phyloP scores from a whole-genome alignment of 2,113 vertebrate genomes.

The Heterotis niloticus region DNA sequence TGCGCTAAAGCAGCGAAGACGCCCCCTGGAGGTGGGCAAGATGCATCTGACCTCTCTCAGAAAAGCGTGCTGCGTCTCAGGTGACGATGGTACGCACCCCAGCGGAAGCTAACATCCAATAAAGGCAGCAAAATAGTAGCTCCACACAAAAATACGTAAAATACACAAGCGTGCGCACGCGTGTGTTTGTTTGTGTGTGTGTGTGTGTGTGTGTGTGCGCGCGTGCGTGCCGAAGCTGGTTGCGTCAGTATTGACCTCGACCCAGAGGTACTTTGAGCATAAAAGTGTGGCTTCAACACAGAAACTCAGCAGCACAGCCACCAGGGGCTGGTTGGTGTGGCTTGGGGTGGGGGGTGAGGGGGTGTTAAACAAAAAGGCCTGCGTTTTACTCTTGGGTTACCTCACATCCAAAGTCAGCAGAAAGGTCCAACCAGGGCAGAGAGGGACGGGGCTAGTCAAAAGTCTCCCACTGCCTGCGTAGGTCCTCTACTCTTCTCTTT shows the following conservation, averaged over 20 bases:
- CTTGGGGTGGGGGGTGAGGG: not conserved
- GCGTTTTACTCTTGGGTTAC: not conserved
- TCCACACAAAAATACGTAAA: not conserved
- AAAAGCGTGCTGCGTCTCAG: too few relatives aligned
- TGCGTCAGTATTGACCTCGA: not conserved
- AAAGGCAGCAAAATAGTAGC: not conserved
- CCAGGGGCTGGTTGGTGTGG: not conserved
- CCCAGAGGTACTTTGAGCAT: not conserved
- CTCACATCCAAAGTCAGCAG: not conserved
- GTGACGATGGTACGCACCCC: not conserved
- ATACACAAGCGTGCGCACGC: not conserved
- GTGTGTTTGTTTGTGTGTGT: not conserved
- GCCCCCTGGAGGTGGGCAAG: not conserved
- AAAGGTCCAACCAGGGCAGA: not conserved
- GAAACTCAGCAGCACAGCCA: conserved; percentile 18
- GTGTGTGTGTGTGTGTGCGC: too few relatives aligned
- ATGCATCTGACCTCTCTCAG: not conserved
- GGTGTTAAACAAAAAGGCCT: not conserved
- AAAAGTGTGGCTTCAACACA: not conserved
- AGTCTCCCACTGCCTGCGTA: conserved; percentile 87
- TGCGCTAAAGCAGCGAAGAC: not conserved
- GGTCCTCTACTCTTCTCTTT: conserved; percentile 78
- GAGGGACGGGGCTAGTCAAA: conserved; percentile 69
- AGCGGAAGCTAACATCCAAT: not conserved
- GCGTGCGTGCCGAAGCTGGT: not conserved